A percentile compares a stretch with the other conserved stretches of the same genome.
These are phyloP conservation scores for Apteryx owenii DNA, from an alignment of 2,113 vertebrate species.

Conservation along the genomic window DNA sequence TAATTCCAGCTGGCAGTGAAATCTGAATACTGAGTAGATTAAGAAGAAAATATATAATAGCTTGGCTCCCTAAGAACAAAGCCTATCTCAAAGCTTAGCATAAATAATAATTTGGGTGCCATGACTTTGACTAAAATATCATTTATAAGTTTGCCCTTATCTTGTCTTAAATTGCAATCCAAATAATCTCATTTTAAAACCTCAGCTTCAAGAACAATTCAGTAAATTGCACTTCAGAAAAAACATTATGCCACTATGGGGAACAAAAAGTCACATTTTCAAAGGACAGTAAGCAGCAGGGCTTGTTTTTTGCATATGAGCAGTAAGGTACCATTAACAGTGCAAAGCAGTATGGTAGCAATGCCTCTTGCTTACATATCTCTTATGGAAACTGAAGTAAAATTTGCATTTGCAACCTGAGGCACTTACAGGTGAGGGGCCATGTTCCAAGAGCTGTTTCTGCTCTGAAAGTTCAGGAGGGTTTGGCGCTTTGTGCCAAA, in stretches of 20 bases:
- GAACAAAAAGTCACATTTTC: neutral
- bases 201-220: neutral
- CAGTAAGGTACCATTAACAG: neutral
- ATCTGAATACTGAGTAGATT: neutral
- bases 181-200: constrained; percentile 4
- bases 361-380: neutral
- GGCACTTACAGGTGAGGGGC: neutral
- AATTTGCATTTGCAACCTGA: neutral
- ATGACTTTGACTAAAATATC: neutral
- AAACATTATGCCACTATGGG: neutral
- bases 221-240: neutral
- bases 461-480: neutral
- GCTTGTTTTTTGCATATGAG: neutral
- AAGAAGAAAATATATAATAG: neutral
- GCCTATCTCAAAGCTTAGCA: neutral
- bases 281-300: neutral
- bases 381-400: neutral
- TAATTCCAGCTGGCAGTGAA: constrained; percentile 14
- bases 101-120: neutral
- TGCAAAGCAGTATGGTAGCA: neutral
- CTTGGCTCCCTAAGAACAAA: constrained; percentile 12
- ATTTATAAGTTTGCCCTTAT: neutral
- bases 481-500: neutral
- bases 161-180: neutral
- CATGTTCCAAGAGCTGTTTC: neutral